A percentile compares a stretch with the other conserved stretches of the same genome.
Evolutionary conservation across 2,888 invertebrate genomes (phyloP).

Genomic region (Bhutanitis thaidina): DNA sequence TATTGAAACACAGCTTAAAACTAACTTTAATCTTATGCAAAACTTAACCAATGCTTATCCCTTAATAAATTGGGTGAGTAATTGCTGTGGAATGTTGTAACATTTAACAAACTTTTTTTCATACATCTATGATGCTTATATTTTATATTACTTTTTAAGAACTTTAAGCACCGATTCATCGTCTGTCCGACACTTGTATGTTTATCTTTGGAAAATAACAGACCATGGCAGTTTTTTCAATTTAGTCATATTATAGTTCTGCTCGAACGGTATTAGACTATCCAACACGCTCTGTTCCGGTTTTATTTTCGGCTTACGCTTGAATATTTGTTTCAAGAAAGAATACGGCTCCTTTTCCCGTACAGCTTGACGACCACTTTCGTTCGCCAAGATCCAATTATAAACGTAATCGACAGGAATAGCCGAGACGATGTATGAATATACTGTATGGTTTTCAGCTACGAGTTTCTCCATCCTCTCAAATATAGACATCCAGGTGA

Average conservation of each 20-base stretch:
- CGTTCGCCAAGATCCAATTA: constrained; percentile 44
- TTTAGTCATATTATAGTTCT: constrained; percentile 48
- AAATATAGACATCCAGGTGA: constrained; percentile 49
- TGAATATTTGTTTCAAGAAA: constrained; percentile 29
- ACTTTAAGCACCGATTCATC: too few species aligned
- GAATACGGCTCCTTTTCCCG: constrained; percentile 32
- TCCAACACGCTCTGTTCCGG: constrained; percentile 31
- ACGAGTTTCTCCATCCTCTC: constrained; percentile 53
- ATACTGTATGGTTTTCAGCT: constrained; percentile 40
- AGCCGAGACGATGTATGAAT: constrained; percentile 57
- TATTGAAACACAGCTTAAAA: constrained; percentile 14
- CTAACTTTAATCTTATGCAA: constrained; percentile 22
- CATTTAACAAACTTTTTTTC: too few species aligned
- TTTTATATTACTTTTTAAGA: too few species aligned
- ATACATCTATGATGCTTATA: too few species aligned
- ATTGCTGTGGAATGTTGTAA: too few species aligned
- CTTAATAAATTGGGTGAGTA: neutral
- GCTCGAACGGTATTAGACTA: constrained; percentile 38
- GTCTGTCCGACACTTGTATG: neutral
- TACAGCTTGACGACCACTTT: constrained; percentile 27
- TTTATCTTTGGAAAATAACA: constrained; percentile 56
- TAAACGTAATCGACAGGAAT: constrained; percentile 62
- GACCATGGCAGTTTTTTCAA: constrained; percentile 64
- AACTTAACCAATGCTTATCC: constrained; percentile 9
- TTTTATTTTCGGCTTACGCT: constrained; percentile 28